Percentiles rank a stretch among this genome's conserved stretches.
Conservation (phyloP, 2,797 vertebrate species). For the Tolypeutes matacus region DNA sequence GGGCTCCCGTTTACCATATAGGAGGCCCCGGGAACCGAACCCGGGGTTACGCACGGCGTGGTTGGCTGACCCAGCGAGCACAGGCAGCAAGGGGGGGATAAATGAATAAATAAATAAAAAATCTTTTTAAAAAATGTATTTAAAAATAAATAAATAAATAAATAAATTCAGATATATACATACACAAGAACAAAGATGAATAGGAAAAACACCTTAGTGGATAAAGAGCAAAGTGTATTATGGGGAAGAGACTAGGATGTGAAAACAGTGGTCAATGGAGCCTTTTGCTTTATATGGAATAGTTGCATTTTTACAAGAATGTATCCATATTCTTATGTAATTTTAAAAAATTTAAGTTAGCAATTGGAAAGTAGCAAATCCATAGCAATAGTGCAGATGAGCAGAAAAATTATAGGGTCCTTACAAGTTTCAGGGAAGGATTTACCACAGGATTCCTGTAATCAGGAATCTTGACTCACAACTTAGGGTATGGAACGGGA, state of each 20-base stretch:
- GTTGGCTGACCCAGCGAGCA: too few relatives aligned
- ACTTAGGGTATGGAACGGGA: background rate
- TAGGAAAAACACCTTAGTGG: background rate
- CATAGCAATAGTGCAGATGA: background rate
- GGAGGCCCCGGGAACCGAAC: too few relatives aligned
- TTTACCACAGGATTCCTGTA: conserved; percentile 47
- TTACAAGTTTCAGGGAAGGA: background rate
- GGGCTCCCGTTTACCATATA: too few relatives aligned
- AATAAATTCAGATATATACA: too few relatives aligned
- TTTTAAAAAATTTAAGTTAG: conserved; percentile 18
- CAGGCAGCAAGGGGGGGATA: too few relatives aligned
- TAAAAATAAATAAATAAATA: too few relatives aligned
- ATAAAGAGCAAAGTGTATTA: background rate
- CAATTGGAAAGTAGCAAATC: conserved; percentile 13
- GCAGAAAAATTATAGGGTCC: background rate
- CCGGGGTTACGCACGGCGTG: too few relatives aligned
- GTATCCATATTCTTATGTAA: background rate
- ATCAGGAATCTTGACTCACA: background rate
- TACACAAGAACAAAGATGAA: background rate
- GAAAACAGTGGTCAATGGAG: background rate
- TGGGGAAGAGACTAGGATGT: background rate
- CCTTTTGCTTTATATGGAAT: background rate
- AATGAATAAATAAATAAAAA: too few relatives aligned
- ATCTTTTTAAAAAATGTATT: too few relatives aligned
- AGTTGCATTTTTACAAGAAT: conserved; percentile 23